phyloP scores from a whole-genome alignment of 2,888 invertebrate species.

The Caenorhabditis zanzibari region DNA sequence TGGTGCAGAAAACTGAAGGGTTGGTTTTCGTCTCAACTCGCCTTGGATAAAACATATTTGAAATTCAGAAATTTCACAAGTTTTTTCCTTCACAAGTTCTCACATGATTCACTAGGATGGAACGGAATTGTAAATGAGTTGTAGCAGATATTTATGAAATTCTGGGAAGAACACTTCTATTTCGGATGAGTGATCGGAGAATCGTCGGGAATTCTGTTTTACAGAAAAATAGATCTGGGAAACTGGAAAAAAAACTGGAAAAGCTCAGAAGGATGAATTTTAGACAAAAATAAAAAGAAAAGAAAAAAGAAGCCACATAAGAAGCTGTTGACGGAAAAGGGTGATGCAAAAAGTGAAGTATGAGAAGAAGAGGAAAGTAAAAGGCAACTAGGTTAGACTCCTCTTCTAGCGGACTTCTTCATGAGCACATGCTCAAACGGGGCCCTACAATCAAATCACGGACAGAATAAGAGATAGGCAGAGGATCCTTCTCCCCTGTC shows the following conservation, averaged over 20 bases:
- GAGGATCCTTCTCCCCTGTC: slow-evolving; percentile 47
- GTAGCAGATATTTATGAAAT: background rate
- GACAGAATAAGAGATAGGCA: slow-evolving; percentile 44
- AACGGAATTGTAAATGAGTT: slow-evolving; percentile 1
- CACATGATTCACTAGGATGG: background rate
- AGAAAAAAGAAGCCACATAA: slow-evolving; percentile 48
- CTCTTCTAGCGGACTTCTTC: slow-evolving; percentile 55
- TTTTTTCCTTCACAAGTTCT: slow-evolving; percentile 17
- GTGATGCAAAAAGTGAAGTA: slow-evolving; percentile 56
- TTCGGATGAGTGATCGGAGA: background rate
- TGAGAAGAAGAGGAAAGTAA: slow-evolving; percentile 56
- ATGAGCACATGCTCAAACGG: slow-evolving; percentile 64
- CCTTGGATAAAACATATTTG: background rate
- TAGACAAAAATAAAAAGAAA: background rate
- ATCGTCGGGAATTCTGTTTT: background rate
- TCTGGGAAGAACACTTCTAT: background rate
- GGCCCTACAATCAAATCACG: slow-evolving; percentile 64
- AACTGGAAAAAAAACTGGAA: slow-evolving; percentile 8
- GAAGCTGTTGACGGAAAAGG: slow-evolving; percentile 53
- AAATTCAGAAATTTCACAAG: background rate
- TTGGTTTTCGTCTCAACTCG: background rate
- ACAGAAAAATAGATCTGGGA: background rate
- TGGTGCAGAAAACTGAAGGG: slow-evolving; percentile 27
- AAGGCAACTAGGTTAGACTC: slow-evolving; percentile 65
- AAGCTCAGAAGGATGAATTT: slow-evolving; percentile 13